Percentiles rank a stretch among this genome's conserved stretches.
Conservation (phyloP, 2,797 vertebrate species). For the Huso huso region DNA sequence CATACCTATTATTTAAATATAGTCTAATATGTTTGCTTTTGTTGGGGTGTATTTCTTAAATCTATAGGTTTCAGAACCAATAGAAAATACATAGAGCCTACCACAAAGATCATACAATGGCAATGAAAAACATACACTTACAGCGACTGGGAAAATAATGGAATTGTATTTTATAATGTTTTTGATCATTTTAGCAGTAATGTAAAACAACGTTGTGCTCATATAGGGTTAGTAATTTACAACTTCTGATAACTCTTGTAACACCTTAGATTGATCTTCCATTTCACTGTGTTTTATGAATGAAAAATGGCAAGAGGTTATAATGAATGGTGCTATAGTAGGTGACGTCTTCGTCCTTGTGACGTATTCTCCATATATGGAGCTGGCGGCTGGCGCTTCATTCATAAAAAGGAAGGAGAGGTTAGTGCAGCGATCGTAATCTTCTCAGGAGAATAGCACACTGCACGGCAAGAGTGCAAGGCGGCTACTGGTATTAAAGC, state of each 20-base stretch:
- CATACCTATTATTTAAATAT: no score
- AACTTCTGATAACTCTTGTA: slow-evolving; percentile 1
- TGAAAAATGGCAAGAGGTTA: slow-evolving; percentile 40
- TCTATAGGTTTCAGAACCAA: no score
- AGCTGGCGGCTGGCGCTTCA: slow-evolving; percentile 37
- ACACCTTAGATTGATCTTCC: slow-evolving; percentile 28
- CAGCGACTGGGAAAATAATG: no score
- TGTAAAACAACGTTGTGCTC: no score
- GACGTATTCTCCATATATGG: slow-evolving; percentile 51
- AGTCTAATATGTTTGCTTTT: no score
- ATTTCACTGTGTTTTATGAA: slow-evolving; percentile 51
- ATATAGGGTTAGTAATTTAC: slow-evolving; percentile 5
- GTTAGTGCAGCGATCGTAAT: not conserved
- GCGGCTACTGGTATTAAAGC: slow-evolving; percentile 1
- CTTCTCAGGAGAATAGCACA: slow-evolving; percentile 2
- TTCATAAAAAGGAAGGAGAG: slow-evolving; percentile 56
- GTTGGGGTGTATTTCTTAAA: no score
- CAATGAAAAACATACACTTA: no score
- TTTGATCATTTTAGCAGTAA: no score
- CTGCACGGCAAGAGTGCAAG: slow-evolving; percentile 8
- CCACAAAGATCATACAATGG: no score
- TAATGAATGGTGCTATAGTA: slow-evolving; percentile 46
- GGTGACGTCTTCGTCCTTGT: slow-evolving; percentile 61
- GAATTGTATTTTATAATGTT: no score
- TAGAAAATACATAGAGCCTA: no score